Conservation (phyloP, 2,113 vertebrate genomes). For the Fregetta grallaria region DNA sequence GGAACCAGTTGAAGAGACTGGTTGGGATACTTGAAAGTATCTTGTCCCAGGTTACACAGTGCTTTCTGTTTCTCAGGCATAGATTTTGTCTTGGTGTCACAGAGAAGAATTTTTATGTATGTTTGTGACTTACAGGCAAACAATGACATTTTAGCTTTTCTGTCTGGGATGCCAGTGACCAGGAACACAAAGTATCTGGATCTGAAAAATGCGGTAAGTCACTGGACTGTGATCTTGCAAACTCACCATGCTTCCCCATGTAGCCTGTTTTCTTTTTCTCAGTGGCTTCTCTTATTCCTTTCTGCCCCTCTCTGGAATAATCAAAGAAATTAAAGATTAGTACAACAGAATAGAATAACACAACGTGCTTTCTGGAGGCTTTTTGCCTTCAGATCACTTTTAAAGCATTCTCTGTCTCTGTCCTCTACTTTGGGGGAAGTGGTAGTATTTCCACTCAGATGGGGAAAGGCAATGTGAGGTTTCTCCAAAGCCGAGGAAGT, state of each 20-base stretch:
- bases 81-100: neutral
- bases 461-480: neutral
- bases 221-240: neutral
- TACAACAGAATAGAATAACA: neutral
- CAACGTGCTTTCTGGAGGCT: neutral
- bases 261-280: neutral
- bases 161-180: constrained; percentile 98
- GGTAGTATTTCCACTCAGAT: neutral
- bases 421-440: neutral
- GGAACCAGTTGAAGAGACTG: neutral
- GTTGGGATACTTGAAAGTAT: neutral
- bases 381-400: neutral
- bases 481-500: neutral
- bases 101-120: neutral
- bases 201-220: constrained; percentile 92
- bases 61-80: neutral
- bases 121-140: constrained; percentile 81
- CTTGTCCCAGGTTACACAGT: neutral
- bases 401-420: neutral
- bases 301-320: neutral
- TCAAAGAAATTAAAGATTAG: neutral
- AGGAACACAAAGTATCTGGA: constrained; percentile 97
- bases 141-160: constrained; percentile 96
- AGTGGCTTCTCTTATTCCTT: neutral
- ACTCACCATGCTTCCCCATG: accelerated